Conservation (phyloP, 2,888 invertebrate genomes). For the Agonopterix subpropinquella region DNA sequence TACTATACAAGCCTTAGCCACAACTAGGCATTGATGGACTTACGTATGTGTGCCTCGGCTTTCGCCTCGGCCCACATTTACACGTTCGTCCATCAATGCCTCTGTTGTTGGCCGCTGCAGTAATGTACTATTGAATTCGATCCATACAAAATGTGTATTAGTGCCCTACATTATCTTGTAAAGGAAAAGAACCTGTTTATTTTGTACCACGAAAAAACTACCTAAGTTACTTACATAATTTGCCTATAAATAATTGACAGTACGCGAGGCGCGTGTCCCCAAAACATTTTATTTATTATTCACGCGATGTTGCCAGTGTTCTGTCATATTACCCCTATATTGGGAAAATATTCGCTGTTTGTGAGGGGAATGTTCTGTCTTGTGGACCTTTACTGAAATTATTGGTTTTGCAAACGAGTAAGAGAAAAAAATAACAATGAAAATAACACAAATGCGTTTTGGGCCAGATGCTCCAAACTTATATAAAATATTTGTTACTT, state of each 20-base stretch:
- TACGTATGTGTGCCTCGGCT: too few relatives aligned
- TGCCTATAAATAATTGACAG: constrained; percentile 69
- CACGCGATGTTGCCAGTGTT: constrained; percentile 62
- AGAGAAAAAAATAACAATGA: too few relatives aligned
- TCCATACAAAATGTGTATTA: too few relatives aligned
- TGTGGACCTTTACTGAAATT: constrained; percentile 17
- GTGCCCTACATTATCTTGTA: not conserved
- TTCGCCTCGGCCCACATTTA: too few relatives aligned
- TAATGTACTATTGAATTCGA: too few relatives aligned
- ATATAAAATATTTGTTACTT: too few relatives aligned
- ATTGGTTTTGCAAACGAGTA: constrained; percentile 1
- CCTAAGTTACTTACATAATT: constrained; percentile 60
- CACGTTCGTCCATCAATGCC: too few relatives aligned
- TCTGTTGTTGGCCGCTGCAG: too few relatives aligned
- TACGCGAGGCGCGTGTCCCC: constrained; percentile 46
- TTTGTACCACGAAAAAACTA: constrained; percentile 19
- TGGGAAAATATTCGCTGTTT: constrained; percentile 61
- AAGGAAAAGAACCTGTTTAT: not conserved
- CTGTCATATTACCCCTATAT: constrained; percentile 71
- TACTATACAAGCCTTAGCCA: too few relatives aligned
- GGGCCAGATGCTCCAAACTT: too few relatives aligned
- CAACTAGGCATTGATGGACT: too few relatives aligned
- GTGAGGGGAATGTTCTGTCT: constrained; percentile 53
- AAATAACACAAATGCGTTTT: too few relatives aligned
- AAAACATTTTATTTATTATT: constrained; percentile 65